Evolutionary conservation across 2,113 vertebrate species (phyloP).

Genomic region (Mastomys natalensis): DNA sequence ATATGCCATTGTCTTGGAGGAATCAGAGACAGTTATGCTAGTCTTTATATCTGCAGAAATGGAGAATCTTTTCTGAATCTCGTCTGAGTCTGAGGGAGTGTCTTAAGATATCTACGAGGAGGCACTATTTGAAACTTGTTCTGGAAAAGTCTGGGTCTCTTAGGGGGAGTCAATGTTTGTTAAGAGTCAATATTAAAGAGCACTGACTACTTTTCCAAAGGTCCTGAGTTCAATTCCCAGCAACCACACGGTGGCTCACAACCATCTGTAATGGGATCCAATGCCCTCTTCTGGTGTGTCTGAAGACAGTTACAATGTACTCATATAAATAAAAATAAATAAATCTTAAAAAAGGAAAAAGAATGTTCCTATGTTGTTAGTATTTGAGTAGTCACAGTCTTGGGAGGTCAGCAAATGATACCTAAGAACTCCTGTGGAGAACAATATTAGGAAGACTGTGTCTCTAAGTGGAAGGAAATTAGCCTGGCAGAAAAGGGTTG

Average conservation of each 20-base stretch:
- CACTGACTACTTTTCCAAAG: too few relatives aligned
- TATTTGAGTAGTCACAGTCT: background rate
- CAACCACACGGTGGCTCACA: too few relatives aligned
- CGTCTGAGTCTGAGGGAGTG: background rate
- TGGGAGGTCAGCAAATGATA: background rate
- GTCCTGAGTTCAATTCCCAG: too few relatives aligned
- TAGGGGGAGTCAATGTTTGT: background rate
- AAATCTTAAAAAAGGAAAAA: background rate
- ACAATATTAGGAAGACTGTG: background rate
- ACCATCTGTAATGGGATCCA: too few relatives aligned
- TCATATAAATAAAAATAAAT: too few relatives aligned
- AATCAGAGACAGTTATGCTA: background rate
- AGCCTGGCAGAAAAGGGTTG: background rate
- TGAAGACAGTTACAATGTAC: too few relatives aligned
- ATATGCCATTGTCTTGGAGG: slow-evolving; percentile 40
- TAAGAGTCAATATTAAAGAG: background rate
- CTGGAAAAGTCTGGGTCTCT: slow-evolving; percentile 10
- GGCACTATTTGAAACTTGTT: slow-evolving; percentile 24
- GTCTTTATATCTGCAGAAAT: slow-evolving; percentile 33
- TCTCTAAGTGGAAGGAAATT: background rate
- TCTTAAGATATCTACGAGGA: slow-evolving; percentile 27
- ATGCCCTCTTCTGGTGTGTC: too few relatives aligned
- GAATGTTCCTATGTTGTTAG: background rate
- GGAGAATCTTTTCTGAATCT: slow-evolving; percentile 31
- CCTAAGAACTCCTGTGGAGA: background rate